Base-by-base conservation (phyloP, 2,888 invertebrate genomes). In the Synergus itoensis region DNA sequence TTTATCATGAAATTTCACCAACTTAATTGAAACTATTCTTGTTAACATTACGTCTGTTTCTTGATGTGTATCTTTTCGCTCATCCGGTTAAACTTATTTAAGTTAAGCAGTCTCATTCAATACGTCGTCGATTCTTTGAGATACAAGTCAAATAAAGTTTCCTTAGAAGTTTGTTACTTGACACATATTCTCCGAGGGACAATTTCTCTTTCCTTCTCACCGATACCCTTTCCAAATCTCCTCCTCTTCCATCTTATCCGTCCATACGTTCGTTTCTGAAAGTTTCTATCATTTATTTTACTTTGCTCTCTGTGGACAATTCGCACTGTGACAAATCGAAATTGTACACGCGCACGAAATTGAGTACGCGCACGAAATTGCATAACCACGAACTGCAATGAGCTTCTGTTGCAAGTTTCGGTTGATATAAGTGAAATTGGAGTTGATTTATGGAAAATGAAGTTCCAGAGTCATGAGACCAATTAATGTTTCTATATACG, bases 61-160 rank as follows among this genome's bases (percentile, higher is more conserved):
- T 16, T 69, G 45, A 21, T 80, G 82, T 84, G 80, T 82, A 84
- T 80, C 81, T 81, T 84, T 65, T 76, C 48, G 76, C 81, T 82
- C 78, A 80, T 83, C 67, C 64, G 64, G 77, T 79, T 64, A 82
- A 88, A 87, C 85, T 88, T 86, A 82, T 87, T 88, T 85, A 88
- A 88, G 86, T 88, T 83, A 83, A 86, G 85, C 86, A 85, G 85
- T 86, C 86, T 83, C 80, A 83, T 83, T 81, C 84, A 82, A 84
- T 85, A 84, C 84, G 80, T 84, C 84, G 84, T 84, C 84, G 84
- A 86, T 88, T 87, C 84, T 80, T 82, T 73, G 78, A 57, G 79
- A 80, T 80, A 81, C 80, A 84, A 87, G 84, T 85, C 85, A 84
- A 88, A 87, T 85, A 85, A 84, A 86, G 85, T 87, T 87, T 82